Conservation (phyloP, 2,113 vertebrate genomes). For the Phalacrocorax aristotelis region DNA sequence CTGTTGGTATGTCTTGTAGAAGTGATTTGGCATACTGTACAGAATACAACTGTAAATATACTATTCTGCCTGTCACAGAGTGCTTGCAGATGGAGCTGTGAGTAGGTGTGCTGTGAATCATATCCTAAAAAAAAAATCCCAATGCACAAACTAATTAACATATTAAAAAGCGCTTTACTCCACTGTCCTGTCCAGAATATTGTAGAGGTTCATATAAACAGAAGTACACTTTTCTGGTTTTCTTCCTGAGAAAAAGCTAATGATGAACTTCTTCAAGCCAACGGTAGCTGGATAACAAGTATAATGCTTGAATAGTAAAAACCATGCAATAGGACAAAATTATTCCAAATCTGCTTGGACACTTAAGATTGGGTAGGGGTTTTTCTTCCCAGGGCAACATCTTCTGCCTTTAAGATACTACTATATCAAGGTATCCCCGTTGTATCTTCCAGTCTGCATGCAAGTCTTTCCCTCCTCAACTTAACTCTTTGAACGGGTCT, state of each 20-base stretch:
- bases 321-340: background rate
- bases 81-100: background rate
- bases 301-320: background rate
- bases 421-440: background rate
- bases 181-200: background rate
- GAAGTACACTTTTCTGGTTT: background rate
- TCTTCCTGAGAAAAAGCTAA: background rate
- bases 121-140: background rate
- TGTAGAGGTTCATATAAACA: background rate
- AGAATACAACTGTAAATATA: background rate
- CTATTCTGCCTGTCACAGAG: background rate
- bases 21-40: background rate
- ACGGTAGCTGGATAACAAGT: background rate
- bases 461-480: background rate
- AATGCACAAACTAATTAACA: background rate
- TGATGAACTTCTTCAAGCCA: background rate
- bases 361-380: background rate
- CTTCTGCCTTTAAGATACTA: background rate
- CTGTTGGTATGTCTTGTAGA: background rate
- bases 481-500: background rate
- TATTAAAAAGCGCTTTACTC: background rate
- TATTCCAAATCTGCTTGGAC: background rate
- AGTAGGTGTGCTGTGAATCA: background rate
- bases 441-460: background rate
- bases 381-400: background rate